phyloP scores from a whole-genome alignment of 2,113 vertebrate genomes.

The Boleophthalmus pectinirostris region DNA sequence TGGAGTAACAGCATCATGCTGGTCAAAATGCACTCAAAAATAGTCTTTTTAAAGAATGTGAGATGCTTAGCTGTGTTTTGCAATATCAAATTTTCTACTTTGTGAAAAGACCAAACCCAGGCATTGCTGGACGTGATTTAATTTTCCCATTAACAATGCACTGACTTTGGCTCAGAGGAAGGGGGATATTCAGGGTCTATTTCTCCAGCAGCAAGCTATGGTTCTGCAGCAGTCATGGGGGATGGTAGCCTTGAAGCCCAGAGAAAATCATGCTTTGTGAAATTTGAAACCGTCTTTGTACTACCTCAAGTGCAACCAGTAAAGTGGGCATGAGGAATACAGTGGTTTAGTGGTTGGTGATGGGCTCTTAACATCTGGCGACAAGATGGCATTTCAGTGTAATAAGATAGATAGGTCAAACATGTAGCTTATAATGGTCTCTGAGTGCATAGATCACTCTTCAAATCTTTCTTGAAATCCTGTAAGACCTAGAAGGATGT shows the following conservation, averaged over 20 bases:
- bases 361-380: conserved; percentile 7
- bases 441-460: background rate
- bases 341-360: conserved; percentile 7
- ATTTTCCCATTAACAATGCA: conserved; percentile 52
- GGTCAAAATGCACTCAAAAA: conserved; percentile 44
- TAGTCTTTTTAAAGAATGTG: background rate
- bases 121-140: conserved; percentile 43
- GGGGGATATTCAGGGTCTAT: conserved; percentile 50
- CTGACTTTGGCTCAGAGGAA: conserved; percentile 38
- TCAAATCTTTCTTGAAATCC: background rate
- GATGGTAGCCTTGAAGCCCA: conserved; percentile 61
- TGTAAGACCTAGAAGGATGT: conserved; percentile 1
- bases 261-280: conserved; percentile 72
- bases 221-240: conserved; percentile 67
- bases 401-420: conserved; percentile 2
- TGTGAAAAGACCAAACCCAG: conserved; percentile 11
- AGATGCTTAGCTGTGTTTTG: background rate
- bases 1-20: conserved; percentile 25
- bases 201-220: conserved; percentile 59
- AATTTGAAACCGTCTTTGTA: conserved; percentile 76
- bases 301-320: conserved; percentile 52
- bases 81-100: background rate
- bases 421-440: conserved; percentile 3
- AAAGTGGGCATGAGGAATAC: conserved; percentile 23
- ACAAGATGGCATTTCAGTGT: conserved; percentile 14